A percentile compares a stretch with the other conserved stretches of the same genome.
Evolutionary conservation across 2,797 vertebrate genomes (phyloP).

Genomic region (Sphenopsis melanotis): DNA sequence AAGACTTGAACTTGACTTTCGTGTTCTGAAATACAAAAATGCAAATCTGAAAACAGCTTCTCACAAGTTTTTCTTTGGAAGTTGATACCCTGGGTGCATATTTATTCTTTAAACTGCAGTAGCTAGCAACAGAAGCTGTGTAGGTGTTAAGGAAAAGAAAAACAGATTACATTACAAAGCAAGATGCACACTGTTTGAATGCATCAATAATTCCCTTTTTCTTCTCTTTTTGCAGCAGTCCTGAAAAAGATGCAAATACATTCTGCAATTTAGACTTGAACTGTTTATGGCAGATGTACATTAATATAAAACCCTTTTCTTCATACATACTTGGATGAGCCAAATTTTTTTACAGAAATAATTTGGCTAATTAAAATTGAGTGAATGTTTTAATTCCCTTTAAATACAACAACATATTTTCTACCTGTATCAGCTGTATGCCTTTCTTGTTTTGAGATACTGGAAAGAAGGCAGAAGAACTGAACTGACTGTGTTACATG

Average conservation of each 20-base stretch:
- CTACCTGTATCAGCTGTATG: background rate
- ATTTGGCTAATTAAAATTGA: slow-evolving; percentile 59
- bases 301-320: slow-evolving; percentile 30
- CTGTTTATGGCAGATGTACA: slow-evolving; percentile 41
- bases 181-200: slow-evolving; percentile 46
- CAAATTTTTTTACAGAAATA: slow-evolving; percentile 39
- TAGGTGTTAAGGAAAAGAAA: slow-evolving; percentile 65
- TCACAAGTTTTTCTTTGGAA: slow-evolving; percentile 27
- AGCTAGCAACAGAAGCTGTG: slow-evolving; percentile 67
- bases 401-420: background rate
- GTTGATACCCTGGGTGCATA: background rate
- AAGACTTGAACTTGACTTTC: background rate
- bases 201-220: slow-evolving; percentile 56
- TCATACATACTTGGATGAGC: background rate
- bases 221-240: background rate
- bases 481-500: background rate
- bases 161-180: slow-evolving; percentile 59
- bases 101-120: slow-evolving; percentile 58
- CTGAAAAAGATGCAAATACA: slow-evolving; percentile 37
- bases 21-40: slow-evolving; percentile 2
- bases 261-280: background rate
- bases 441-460: background rate
- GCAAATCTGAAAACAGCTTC: slow-evolving; percentile 24
- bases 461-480: background rate
- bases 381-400: slow-evolving; percentile 26